Percentiles rank a stretch among this genome's conserved stretches.
Evolutionary conservation across 2,113 vertebrate genomes (phyloP).

Genomic region (Myocastor coypus): DNA sequence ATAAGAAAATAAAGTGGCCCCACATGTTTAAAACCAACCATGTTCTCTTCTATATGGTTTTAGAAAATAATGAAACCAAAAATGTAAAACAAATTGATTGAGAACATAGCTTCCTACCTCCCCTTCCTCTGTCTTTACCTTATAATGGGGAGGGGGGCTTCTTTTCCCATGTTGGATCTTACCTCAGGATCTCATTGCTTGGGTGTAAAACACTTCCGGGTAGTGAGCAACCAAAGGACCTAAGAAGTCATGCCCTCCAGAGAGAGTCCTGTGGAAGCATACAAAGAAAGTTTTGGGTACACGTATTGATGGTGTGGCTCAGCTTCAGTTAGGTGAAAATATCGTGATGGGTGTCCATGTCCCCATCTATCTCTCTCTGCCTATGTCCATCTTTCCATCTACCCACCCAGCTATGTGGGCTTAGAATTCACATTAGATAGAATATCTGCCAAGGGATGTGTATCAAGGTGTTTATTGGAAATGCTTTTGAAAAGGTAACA

Average conservation of each 20-base stretch:
- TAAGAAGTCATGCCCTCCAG: neutral
- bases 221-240: neutral
- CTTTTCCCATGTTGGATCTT: neutral
- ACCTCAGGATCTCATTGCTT: neutral
- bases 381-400: neutral
- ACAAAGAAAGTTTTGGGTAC: neutral
- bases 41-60: neutral
- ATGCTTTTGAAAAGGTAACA: neutral
- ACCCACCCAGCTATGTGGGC: neutral
- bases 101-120: neutral
- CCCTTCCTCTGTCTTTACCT: neutral
- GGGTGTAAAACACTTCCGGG: neutral
- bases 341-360: neutral
- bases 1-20: slow-evolving; percentile 23
- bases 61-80: neutral
- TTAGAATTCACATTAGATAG: slow-evolving; percentile 38
- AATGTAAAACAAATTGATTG: neutral
- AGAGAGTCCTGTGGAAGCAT: neutral
- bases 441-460: neutral
- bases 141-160: neutral
- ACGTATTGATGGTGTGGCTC: neutral
- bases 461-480: slow-evolving; percentile 22
- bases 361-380: neutral
- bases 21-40: slow-evolving; percentile 16
- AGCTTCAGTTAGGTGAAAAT: slow-evolving; percentile 9